These are phyloP conservation scores for Elephantulus edwardii DNA, from an alignment of 2,113 vertebrate species.

Conservation along the genomic window DNA sequence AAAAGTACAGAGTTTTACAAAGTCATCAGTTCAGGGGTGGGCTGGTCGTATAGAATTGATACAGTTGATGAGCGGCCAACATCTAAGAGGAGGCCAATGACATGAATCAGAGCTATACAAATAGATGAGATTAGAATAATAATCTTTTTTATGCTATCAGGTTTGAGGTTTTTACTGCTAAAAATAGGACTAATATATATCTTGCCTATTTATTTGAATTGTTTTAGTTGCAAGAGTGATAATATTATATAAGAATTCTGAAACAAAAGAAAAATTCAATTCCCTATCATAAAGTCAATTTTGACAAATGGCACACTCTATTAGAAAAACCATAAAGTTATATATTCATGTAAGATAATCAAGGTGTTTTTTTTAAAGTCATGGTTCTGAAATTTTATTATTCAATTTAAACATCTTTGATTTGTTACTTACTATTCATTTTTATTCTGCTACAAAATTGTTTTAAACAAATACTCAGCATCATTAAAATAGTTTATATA, in stretches of 20 bases:
- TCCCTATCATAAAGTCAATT: no score
- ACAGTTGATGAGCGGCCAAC: neutral
- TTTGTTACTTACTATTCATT: neutral
- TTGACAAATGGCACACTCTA: neutral
- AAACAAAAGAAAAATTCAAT: no score
- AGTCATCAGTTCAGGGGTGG: neutral
- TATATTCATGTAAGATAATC: neutral
- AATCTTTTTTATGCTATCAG: neutral
- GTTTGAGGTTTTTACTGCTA: neutral
- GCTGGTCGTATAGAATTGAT: neutral
- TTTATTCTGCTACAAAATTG: neutral
- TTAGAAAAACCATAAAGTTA: conserved; percentile 15
- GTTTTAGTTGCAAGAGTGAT: conserved; percentile 33
- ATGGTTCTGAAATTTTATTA: conserved; percentile 3
- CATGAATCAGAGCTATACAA: neutral
- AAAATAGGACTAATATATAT: neutral
- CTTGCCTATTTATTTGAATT: neutral
- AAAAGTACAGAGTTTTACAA: neutral
- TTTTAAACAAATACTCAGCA: neutral
- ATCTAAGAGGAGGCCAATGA: neutral
- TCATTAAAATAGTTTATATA: neutral
- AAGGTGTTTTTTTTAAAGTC: neutral
- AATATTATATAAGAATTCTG: conserved; percentile 3
- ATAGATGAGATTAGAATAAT: neutral
- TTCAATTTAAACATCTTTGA: neutral